These are phyloP conservation scores for Acipenser transmontanus DNA, from an alignment of 2,797 vertebrate species.

Conservation along the genomic window DNA sequence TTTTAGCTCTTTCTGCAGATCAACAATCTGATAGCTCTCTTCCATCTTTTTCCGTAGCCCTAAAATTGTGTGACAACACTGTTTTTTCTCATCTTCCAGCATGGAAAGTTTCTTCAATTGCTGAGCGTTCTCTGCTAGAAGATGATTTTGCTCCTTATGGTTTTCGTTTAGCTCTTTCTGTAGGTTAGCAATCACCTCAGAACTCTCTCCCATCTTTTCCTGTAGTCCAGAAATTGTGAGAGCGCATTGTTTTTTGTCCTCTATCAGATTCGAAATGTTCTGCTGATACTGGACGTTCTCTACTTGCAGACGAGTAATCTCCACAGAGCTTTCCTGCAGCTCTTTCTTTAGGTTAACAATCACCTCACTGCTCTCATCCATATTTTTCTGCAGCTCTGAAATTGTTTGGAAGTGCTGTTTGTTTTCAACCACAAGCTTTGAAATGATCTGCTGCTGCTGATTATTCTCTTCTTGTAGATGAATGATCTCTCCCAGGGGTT, in stretches of 20 bases:
- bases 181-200: constrained; percentile 21
- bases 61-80: constrained; percentile 3
- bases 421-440: constrained; percentile 22
- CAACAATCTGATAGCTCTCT: too few relatives aligned
- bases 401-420: constrained; percentile 8
- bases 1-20: too few relatives aligned
- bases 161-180: constrained; percentile 16
- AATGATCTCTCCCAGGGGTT: background rate
- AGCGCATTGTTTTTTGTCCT: constrained; percentile 12
- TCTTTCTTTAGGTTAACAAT: constrained; percentile 18
- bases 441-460: background rate
- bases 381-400: background rate
- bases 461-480: constrained; percentile 23
- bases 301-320: background rate
- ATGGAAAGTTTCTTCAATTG: background rate
- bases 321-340: background rate
- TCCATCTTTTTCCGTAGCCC: too few relatives aligned
- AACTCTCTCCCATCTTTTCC: constrained; percentile 25
- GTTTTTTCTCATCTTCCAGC: constrained; percentile 22
- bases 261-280: accelerated
- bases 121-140: constrained; percentile 20
- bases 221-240: constrained; percentile 31
- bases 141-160: background rate
- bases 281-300: background rate
- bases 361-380: constrained; percentile 19